A percentile compares a stretch with the other conserved stretches of the same genome.
Evolutionary conservation across 92 coral and sea anemone species (phyloP).

Genomic region (Paramuricea clavata): DNA sequence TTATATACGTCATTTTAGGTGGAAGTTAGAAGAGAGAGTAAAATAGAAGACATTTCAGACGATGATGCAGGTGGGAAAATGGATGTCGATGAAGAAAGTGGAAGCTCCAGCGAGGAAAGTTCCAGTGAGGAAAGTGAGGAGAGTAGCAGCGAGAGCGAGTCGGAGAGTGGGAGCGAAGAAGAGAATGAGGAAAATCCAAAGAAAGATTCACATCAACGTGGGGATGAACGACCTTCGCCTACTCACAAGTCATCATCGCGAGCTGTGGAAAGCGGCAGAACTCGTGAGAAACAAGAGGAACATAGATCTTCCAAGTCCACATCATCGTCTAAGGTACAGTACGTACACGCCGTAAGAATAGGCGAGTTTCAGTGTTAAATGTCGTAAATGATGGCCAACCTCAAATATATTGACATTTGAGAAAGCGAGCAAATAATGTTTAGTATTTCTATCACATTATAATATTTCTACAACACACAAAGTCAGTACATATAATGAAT

Average conservation of each 20-base stretch:
- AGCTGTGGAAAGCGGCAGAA: neutral
- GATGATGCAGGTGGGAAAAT: constrained; percentile 47
- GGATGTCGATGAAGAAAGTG: constrained; percentile 58
- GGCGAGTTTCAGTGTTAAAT: too few species aligned
- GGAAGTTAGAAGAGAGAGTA: constrained; percentile 26
- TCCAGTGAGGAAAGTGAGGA: constrained; percentile 41
- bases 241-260: constrained; percentile 75
- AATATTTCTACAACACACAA: too few species aligned
- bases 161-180: constrained; percentile 48
- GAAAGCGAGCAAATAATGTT: too few species aligned
- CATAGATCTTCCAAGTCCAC: constrained; percentile 8
- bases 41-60: constrained; percentile 36
- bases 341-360: too few species aligned
- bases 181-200: constrained; percentile 68
- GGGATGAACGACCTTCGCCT: constrained; percentile 86
- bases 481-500: too few species aligned
- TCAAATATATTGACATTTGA: too few species aligned
- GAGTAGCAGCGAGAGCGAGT: constrained; percentile 25
- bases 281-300: constrained; percentile 1
- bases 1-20: too few species aligned
- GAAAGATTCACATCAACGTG: constrained; percentile 75
- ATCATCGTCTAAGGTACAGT: constrained; percentile 50
- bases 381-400: too few species aligned
- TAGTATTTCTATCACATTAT: too few species aligned
- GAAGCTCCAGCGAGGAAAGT: constrained; percentile 61